Percentiles rank a stretch among this genome's conserved stretches.
These are phyloP conservation scores for Oryzias melastigma DNA, from an alignment of 2,113 vertebrate species.

Conservation along the genomic window DNA sequence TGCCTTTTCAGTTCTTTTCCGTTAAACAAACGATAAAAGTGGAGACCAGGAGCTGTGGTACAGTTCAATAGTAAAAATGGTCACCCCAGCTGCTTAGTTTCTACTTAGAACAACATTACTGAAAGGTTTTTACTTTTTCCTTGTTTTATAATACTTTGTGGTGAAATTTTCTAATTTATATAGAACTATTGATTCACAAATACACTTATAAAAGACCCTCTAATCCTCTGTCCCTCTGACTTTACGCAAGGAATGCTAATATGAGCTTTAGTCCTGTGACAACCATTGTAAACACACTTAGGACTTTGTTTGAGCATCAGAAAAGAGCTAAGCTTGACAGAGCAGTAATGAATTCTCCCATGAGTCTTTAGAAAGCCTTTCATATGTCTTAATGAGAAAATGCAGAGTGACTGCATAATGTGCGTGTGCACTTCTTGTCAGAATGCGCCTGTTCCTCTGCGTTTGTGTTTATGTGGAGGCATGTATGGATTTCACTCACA, in stretches of 20 bases:
- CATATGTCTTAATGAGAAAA: conserved; percentile 70
- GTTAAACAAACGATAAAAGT: too few species aligned
- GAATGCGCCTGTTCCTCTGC: conserved; percentile 12
- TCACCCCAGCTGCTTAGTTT: background rate
- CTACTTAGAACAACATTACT: background rate
- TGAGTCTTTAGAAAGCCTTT: conserved; percentile 64
- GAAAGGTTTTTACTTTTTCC: background rate
- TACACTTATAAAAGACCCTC: background rate
- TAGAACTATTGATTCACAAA: conserved; percentile 31
- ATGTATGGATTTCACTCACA: conserved; percentile 13
- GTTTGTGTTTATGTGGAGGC: conserved; percentile 17
- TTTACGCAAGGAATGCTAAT: conserved; percentile 31
- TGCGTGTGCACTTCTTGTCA: conserved; percentile 6
- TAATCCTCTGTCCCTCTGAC: conserved; percentile 19
- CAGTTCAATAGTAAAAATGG: background rate
- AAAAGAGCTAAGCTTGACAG: conserved; percentile 62
- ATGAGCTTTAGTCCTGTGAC: conserved; percentile 54
- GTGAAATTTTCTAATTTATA: conserved; percentile 16
- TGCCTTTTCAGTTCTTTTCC: too few species aligned
- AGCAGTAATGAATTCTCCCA: conserved; percentile 65
- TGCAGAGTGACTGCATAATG: conserved; percentile 43
- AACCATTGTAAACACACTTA: conserved; percentile 56
- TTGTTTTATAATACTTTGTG: background rate
- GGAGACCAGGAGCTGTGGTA: too few species aligned
- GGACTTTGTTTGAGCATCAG: conserved; percentile 40